These are phyloP conservation scores for Euzophera pinguis DNA, from an alignment of 2,888 invertebrate genomes.

Conservation along the genomic window DNA sequence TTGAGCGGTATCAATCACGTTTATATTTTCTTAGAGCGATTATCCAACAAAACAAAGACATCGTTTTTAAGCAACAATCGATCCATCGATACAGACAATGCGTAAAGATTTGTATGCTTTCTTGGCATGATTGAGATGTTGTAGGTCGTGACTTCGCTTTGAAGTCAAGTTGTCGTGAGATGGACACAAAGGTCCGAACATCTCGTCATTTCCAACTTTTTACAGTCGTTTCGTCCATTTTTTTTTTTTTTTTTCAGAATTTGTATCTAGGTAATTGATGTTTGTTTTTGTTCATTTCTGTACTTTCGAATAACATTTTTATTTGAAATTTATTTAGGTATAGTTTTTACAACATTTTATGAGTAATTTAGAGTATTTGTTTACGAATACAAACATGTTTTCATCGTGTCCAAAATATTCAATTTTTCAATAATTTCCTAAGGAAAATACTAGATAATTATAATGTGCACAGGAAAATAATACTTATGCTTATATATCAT, in stretches of 20 bases:
- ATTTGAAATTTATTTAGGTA: too few species aligned
- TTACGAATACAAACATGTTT: too few species aligned
- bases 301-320: too few species aligned
- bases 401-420: too few species aligned
- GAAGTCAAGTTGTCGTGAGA: constrained; percentile 18
- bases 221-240: background rate
- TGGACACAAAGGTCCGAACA: constrained; percentile 19
- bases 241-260: constrained; percentile 1
- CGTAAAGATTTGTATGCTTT: constrained; percentile 9
- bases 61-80: constrained; percentile 5
- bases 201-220: constrained; percentile 14
- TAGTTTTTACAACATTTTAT: too few species aligned
- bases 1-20: background rate
- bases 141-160: constrained; percentile 37
- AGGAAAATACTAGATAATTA: too few species aligned
- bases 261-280: background rate
- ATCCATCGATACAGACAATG: background rate
- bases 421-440: too few species aligned
- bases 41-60: constrained; percentile 3
- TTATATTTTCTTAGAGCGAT: background rate
- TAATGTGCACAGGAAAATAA: too few species aligned
- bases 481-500: too few species aligned
- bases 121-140: constrained; percentile 11
- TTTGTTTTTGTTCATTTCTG: too few species aligned
- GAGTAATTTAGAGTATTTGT: too few species aligned